phyloP scores from a whole-genome alignment of 2,888 invertebrate species.

The Drosophila setosimentum region DNA sequence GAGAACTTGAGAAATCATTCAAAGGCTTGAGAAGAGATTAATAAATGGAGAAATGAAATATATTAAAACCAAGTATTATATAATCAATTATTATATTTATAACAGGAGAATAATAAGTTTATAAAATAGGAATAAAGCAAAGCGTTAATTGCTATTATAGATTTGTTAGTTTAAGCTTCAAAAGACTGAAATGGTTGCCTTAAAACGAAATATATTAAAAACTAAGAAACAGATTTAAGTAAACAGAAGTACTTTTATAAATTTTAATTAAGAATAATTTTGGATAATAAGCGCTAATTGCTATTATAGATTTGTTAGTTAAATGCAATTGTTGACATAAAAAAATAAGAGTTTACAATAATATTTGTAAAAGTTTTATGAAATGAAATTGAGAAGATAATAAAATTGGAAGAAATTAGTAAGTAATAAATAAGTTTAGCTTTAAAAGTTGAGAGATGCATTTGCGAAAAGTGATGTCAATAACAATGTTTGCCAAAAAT shows the following conservation, averaged over 20 bases:
- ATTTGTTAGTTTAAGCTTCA: background rate
- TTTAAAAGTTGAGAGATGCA: background rate
- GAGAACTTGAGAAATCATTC: background rate
- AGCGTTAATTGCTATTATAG: too few relatives aligned
- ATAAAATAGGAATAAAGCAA: background rate
- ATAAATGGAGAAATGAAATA: background rate
- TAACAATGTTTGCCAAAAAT: slow-evolving; percentile 1
- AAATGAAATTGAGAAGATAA: background rate
- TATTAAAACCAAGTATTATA: background rate
- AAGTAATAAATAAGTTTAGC: too few relatives aligned
- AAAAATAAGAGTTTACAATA: background rate
- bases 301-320: background rate
- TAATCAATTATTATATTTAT: too few relatives aligned
- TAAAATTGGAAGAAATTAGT: background rate
- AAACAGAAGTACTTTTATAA: background rate
- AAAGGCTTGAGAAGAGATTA: background rate
- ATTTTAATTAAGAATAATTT: background rate
- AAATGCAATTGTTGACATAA: background rate
- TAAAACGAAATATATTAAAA: background rate
- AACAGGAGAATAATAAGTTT: too few relatives aligned
- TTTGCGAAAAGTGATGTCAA: slow-evolving; percentile 7
- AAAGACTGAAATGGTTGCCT: background rate
- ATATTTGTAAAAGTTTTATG: background rate
- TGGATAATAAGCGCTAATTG: background rate
- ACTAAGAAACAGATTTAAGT: background rate